Conservation (phyloP, 2,888 invertebrate genomes). For the Mimas tiliae region DNA sequence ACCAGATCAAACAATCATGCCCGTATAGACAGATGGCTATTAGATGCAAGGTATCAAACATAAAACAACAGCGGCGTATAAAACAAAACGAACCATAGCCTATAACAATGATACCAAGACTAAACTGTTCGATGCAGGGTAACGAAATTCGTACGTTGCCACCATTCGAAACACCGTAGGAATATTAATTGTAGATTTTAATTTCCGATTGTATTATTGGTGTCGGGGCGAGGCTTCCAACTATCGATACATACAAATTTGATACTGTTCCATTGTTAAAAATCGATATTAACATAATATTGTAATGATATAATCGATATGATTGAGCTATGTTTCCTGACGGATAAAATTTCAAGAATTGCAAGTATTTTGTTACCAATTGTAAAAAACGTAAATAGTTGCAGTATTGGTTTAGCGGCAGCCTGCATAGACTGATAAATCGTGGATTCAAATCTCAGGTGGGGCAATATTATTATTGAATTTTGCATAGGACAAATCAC, state of each 20-base stretch:
- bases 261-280: conserved; percentile 29
- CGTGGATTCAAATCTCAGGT: too few relatives aligned
- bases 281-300: neutral
- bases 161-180: conserved; percentile 39
- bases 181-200: conserved; percentile 60
- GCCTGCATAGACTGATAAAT: too few relatives aligned
- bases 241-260: conserved; percentile 28
- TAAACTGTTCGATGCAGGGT: conserved; percentile 36
- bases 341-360: neutral
- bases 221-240: neutral
- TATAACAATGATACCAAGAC: conserved; percentile 39
- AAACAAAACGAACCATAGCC: conserved; percentile 41
- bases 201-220: conserved; percentile 51
- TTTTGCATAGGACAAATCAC: too few relatives aligned
- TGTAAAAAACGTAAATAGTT: too few relatives aligned
- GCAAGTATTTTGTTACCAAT: too few relatives aligned
- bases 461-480: too few relatives aligned
- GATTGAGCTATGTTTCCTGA: neutral
- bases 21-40: conserved; percentile 41
- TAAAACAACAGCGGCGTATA: conserved; percentile 42
- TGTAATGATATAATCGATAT: neutral
- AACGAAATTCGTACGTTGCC: conserved; percentile 35
- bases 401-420: too few relatives aligned
- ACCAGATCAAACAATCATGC: conserved; percentile 39
- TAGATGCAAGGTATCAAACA: conserved; percentile 53